A percentile compares a stretch with the other conserved stretches of the same genome.
phyloP scores from a whole-genome alignment of 1,140 invertebrate species.

The Trachelipus rathkii region DNA sequence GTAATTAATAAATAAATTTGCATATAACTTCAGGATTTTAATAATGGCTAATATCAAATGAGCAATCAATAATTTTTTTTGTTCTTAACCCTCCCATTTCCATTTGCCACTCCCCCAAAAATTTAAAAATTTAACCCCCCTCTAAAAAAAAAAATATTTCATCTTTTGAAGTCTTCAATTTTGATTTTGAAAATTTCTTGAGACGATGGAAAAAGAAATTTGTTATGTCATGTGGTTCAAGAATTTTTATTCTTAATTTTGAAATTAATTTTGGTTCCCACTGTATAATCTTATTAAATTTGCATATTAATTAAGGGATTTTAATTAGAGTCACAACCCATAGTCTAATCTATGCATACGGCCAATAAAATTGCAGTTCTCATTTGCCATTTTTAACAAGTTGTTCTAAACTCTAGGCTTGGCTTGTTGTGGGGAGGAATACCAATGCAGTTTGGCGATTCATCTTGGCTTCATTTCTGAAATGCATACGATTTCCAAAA shows the following conservation, averaged over 20 bases:
- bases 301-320: slow-evolving; percentile 46
- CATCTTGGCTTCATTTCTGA: background rate
- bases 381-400: slow-evolving; percentile 47
- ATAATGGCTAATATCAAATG: background rate
- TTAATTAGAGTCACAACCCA: slow-evolving; percentile 46
- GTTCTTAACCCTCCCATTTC: no score
- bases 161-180: no score
- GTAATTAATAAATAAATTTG: background rate
- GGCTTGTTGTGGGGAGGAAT: background rate
- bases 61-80: no score
- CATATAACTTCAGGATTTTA: background rate
- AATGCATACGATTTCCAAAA: background rate
- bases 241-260: slow-evolving; percentile 45
- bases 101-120: no score
- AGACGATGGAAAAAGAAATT: no score
- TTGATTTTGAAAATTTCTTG: no score
- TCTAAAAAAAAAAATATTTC: no score
- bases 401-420: slow-evolving; percentile 32
- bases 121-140: no score
- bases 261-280: slow-evolving; percentile 46
- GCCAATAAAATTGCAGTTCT: slow-evolving; percentile 46
- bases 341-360: slow-evolving; percentile 45
- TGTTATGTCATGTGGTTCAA: slow-evolving; percentile 36
- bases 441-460: background rate
- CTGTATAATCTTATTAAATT: slow-evolving; percentile 47